A percentile compares a stretch with the other conserved stretches of the same genome.
phyloP scores from a whole-genome alignment of 2,888 invertebrate genomes.

The Amphipoea oculea region DNA sequence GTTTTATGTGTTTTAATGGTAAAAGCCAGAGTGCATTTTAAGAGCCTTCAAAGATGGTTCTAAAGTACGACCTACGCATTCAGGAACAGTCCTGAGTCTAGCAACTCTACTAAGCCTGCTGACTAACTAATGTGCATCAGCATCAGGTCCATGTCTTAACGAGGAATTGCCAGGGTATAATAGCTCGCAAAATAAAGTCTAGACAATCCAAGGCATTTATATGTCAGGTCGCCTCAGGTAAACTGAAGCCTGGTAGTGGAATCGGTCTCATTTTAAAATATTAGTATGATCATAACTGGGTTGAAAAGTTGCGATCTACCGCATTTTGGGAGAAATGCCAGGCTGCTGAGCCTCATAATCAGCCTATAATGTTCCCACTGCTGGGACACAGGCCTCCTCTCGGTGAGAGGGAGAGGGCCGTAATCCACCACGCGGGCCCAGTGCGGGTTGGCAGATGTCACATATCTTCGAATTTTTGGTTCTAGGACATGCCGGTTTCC shows the following conservation, averaged over 20 bases:
- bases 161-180: not conserved
- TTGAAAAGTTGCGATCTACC: not conserved
- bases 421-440: too few relatives aligned
- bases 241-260: not conserved
- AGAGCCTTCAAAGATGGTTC: not conserved
- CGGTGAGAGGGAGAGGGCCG: too few relatives aligned
- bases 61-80: not conserved
- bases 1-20: conserved; percentile 1
- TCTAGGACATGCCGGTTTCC: too few relatives aligned
- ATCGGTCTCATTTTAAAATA: not conserved
- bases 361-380: too few relatives aligned
- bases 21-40: not conserved
- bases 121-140: not conserved
- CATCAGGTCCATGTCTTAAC: not conserved
- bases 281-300: too few relatives aligned
- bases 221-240: not conserved
- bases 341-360: too few relatives aligned
- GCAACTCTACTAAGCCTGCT: not conserved
- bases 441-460: too few relatives aligned
- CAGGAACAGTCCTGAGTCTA: not conserved
- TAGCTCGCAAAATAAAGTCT: not conserved
- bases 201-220: not conserved
- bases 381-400: too few relatives aligned
- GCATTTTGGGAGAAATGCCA: not conserved
- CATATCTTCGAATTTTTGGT: too few relatives aligned